phyloP scores from a whole-genome alignment of 2,797 vertebrate species.

The Ctenochaetus hawaiiensis region DNA sequence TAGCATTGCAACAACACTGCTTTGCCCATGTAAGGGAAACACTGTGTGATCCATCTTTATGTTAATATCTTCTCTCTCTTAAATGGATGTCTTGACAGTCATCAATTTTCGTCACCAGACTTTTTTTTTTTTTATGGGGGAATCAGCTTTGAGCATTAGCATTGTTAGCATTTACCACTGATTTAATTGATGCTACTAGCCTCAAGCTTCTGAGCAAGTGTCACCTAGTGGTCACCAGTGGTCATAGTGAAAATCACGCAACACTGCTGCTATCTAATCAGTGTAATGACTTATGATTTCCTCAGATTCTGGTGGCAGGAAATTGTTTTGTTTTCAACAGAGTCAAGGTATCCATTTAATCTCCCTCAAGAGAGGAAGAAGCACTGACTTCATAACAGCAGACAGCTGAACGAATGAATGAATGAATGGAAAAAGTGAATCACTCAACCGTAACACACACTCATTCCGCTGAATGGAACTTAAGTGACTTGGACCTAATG shows the following conservation, averaged over 20 bases:
- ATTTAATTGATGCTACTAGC: not conserved
- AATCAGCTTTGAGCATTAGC: not conserved
- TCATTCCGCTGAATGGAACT: slow-evolving; percentile 51
- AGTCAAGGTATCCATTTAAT: slow-evolving; percentile 43
- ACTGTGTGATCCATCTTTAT: slow-evolving; percentile 33
- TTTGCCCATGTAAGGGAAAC: slow-evolving; percentile 37
- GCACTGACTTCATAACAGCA: slow-evolving; percentile 28
- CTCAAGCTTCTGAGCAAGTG: not conserved
- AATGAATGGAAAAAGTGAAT: slow-evolving; percentile 31
- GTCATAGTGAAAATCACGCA: slow-evolving; percentile 5
- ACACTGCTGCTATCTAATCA: not conserved
- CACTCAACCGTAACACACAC: not conserved
- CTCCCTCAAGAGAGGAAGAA: slow-evolving; percentile 23
- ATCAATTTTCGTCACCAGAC: no score
- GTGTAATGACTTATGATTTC: not conserved
- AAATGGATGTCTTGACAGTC: slow-evolving; percentile 46
- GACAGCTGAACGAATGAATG: slow-evolving; percentile 51
- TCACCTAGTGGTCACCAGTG: not conserved
- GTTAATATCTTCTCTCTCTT: slow-evolving; percentile 33
- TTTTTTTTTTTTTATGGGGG: slow-evolving; percentile 14
- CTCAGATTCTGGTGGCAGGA: not conserved
- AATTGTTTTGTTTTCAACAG: not conserved
- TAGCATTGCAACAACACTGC: not conserved
- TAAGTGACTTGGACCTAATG: slow-evolving; percentile 67
- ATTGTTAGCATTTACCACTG: slow-evolving; percentile 9